Conservation (phyloP, 2,888 invertebrate species). For the Synergus japonicus region DNA sequence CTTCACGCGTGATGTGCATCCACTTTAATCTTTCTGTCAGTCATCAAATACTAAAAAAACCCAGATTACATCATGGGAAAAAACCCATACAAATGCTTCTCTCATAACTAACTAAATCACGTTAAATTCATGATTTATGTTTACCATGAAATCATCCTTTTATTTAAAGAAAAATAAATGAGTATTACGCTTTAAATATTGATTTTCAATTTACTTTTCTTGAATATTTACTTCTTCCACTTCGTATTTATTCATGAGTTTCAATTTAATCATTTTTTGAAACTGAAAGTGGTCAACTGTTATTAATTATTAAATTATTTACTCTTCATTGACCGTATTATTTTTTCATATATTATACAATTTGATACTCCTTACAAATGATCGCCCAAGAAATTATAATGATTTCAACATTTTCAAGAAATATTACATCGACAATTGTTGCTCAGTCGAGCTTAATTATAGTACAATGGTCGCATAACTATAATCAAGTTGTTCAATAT, state of each 20-base stretch:
- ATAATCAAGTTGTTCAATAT: constrained; percentile 33
- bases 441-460: background rate
- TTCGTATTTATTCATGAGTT: background rate
- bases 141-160: too few relatives aligned
- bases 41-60: background rate
- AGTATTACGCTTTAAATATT: background rate
- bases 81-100: constrained; percentile 6
- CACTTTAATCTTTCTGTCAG: constrained; percentile 7
- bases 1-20: background rate
- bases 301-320: background rate
- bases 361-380: background rate
- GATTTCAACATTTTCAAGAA: background rate
- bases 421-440: background rate
- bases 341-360: background rate
- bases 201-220: background rate
- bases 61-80: constrained; percentile 10
- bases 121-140: background rate
- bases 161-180: background rate
- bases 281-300: too few relatives aligned
- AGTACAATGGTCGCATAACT: constrained; percentile 9
- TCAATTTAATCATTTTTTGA: too few relatives aligned
- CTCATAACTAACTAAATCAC: background rate
- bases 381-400: background rate
- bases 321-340: background rate
- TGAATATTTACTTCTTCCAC: background rate